A percentile compares a stretch with the other conserved stretches of the same genome.
Evolutionary conservation across 2,113 vertebrate species (phyloP).

Genomic region (Rhabdornis inornatus): DNA sequence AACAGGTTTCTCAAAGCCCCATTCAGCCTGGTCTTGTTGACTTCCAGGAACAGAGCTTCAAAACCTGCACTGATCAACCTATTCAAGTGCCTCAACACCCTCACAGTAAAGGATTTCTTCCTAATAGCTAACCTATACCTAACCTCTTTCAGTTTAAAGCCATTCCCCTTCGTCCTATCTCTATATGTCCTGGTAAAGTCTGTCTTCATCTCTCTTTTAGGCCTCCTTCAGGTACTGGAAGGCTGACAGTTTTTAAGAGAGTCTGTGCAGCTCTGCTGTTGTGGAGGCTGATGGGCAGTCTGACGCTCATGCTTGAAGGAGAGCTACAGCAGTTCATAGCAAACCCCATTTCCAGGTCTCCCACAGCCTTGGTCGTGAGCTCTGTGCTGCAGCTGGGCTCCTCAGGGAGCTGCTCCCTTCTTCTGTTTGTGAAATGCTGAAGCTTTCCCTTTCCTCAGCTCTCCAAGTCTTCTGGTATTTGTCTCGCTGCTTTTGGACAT

Average conservation of each 20-base stretch:
- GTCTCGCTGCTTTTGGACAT: not conserved
- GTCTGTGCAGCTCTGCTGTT: not conserved
- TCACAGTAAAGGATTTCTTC: not conserved
- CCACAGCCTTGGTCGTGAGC: accelerated
- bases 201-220: not conserved
- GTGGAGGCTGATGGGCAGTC: not conserved
- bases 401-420: not conserved
- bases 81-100: not conserved
- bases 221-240: not conserved
- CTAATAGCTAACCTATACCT: not conserved
- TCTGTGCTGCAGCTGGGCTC: constrained; percentile 1
- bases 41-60: not conserved
- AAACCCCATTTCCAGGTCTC: not conserved
- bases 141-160: not conserved
- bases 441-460: not conserved
- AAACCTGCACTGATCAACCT: not conserved
- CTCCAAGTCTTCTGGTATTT: constrained; percentile 17
- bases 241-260: not conserved
- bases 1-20: not conserved
- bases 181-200: not conserved
- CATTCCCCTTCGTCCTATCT: not conserved
- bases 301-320: not conserved
- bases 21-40: not conserved
- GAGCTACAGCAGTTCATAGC: not conserved
- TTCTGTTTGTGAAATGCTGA: not conserved